These are phyloP conservation scores for Pyrrhosoma nymphula DNA, from an alignment of 2,888 invertebrate species.

Conservation along the genomic window DNA sequence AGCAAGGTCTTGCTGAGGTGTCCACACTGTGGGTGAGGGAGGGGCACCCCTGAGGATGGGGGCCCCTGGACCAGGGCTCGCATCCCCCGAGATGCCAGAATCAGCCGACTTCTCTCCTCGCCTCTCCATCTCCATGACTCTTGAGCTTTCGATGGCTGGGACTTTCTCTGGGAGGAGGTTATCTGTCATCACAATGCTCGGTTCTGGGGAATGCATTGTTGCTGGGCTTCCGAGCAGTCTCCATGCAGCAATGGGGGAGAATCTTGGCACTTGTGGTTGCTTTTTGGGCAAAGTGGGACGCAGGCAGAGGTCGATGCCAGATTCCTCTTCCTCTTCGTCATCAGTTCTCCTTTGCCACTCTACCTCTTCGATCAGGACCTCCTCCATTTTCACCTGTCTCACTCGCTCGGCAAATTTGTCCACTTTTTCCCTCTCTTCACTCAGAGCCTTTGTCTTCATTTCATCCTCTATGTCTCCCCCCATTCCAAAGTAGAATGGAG, in stretches of 20 bases:
- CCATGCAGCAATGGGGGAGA: slow-evolving; percentile 93
- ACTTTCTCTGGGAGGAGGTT: slow-evolving; percentile 75
- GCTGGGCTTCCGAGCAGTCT: slow-evolving; percentile 80
- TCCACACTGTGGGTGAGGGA: slow-evolving; percentile 82
- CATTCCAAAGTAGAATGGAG: slow-evolving; percentile 91
- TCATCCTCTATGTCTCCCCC: slow-evolving; percentile 76
- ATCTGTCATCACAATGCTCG: slow-evolving; percentile 78
- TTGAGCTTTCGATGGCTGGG: background rate
- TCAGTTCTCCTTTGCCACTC: slow-evolving; percentile 77
- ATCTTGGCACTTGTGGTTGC: slow-evolving; percentile 87
- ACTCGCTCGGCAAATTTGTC: slow-evolving; percentile 76
- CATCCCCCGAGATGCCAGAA: slow-evolving; percentile 91
- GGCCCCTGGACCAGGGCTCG: slow-evolving; percentile 78
- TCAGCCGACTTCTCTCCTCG: slow-evolving; percentile 88
- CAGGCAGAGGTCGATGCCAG: slow-evolving; percentile 86
- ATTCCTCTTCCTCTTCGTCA: slow-evolving; percentile 77
- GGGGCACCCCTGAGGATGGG: slow-evolving; percentile 73
- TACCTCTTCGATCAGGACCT: slow-evolving; percentile 71
- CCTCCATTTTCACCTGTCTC: slow-evolving; percentile 68
- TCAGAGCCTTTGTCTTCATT: slow-evolving; percentile 62
- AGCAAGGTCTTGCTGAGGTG: slow-evolving; percentile 91
- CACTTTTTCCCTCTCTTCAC: slow-evolving; percentile 73
- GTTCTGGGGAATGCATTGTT: slow-evolving; percentile 74
- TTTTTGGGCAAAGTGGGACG: slow-evolving; percentile 90
- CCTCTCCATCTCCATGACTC: slow-evolving; percentile 69